These are phyloP conservation scores for Eurypyga helias DNA, from an alignment of 2,113 vertebrate species.

Conservation along the genomic window DNA sequence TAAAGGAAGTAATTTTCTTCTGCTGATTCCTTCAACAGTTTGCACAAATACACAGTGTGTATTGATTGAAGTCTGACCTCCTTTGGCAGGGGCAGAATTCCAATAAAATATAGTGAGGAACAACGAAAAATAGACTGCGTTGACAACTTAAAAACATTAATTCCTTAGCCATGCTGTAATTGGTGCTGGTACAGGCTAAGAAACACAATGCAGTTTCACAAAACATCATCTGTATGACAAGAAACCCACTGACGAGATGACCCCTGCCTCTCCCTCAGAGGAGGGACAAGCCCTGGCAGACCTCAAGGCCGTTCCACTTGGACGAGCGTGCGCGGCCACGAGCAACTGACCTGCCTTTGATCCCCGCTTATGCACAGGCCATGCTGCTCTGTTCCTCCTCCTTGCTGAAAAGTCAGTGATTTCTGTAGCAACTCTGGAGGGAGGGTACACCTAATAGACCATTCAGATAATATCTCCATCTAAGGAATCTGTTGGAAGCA, in stretches of 20 bases:
- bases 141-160: neutral
- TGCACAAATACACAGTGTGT: neutral
- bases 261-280: accelerated
- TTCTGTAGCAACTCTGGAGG: neutral
- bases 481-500: neutral
- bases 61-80: neutral
- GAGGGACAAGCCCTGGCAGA: neutral
- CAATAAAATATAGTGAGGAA: neutral
- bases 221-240: neutral
- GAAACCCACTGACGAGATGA: accelerated
- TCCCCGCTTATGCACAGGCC: neutral
- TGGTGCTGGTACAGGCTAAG: neutral
- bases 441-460: neutral
- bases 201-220: neutral
- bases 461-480: neutral
- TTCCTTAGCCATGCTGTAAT: neutral
- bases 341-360: neutral
- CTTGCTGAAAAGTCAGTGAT: neutral
- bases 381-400: neutral
- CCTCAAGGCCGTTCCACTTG: neutral
- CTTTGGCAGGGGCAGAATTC: neutral
- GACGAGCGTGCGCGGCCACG: accelerated
- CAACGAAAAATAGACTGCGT: neutral
- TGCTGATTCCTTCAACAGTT: neutral
- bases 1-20: neutral